Percentiles rank a stretch among this genome's conserved stretches.
Conservation (phyloP, 2,888 invertebrate genomes). For the Calameuta idolon region DNA sequence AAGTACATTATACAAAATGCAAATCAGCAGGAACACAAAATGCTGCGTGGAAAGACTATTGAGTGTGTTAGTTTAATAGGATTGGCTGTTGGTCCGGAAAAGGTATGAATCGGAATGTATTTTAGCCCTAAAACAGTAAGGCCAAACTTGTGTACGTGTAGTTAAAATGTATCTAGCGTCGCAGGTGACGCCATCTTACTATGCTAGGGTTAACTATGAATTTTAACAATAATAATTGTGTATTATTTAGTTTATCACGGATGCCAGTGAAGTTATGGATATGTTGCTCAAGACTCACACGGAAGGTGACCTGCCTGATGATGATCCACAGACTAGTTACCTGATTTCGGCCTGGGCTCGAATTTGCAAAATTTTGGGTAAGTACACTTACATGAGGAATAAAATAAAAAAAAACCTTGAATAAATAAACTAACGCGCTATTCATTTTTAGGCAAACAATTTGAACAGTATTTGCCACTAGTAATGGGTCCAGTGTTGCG, state of each 20-base stretch:
- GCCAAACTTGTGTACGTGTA: background rate
- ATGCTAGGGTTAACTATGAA: too few species aligned
- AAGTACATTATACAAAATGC: constrained; percentile 98
- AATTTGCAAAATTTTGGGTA: constrained; percentile 93
- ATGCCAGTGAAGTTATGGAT: constrained; percentile 97
- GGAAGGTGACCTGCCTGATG: constrained; percentile 87
- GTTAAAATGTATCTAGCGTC: background rate
- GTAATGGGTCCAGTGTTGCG: constrained; percentile 96
- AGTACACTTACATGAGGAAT: constrained; percentile 15
- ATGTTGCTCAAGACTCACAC: constrained; percentile 91
- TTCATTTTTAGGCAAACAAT: constrained; percentile 75
- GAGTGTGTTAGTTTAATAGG: constrained; percentile 99
- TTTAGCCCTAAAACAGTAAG: background rate
- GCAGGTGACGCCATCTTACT: too few species aligned
- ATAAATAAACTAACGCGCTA: background rate
- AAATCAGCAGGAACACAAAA: constrained; percentile 85
- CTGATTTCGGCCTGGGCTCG: constrained; percentile 99
- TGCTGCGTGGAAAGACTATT: constrained; percentile 97
- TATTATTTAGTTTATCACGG: constrained; percentile 77
- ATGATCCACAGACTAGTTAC: constrained; percentile 97
- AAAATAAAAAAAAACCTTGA: background rate
- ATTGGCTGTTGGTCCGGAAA: constrained; percentile 83
- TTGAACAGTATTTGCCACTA: constrained; percentile 90
- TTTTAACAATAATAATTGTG: constrained; percentile 10
- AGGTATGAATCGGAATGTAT: constrained; percentile 56